Evolutionary conservation across 2,797 vertebrate species (phyloP), one percentile per base, ranked within the genome.

Genomic region (Typhlichthys eigenmanni): DNA sequence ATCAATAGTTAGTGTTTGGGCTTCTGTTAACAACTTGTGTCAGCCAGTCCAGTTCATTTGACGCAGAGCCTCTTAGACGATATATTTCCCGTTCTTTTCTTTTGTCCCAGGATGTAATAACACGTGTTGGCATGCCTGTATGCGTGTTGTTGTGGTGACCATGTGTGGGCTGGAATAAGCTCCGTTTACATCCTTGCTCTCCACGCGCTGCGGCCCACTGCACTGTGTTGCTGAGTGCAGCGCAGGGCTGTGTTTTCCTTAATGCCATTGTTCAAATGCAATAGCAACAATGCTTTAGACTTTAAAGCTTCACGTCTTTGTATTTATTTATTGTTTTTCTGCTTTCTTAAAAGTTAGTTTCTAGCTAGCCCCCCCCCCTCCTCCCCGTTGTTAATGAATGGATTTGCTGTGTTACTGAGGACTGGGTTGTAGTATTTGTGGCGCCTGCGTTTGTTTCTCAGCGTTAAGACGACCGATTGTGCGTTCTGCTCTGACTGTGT

Each of bases 381-480:
- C 79, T 85, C 75, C 81, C 70, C 63, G 38, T 84, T 85, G 75
- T 85, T 88, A 92, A 92, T 94, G 96, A 95, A 95, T 97, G 95
- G 94, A 88, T 95, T 95, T 97, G 96, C 96, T 93, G 95, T 98
- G 95, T 92, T 91, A 92, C 92, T 95, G 93, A 94, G 92, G 94
- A 94, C 92, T 94, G 85, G 83, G 88, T 91, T 91, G 88, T 83
- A 43, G 90, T 92, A 94, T 93, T 92, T 95, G 94, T 95, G 93
- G 94, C 93, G 92, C 95, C 93, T 96, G 95, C 93, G 91, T 92
- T 93, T 88, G 81, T 90, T 86, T 84, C 75, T 80, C 75, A 80
- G 52, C 80, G 85, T 93, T 89, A 61, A 29, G 55, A 65, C 60
- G 61, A 17, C 66, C 17, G 81, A 48, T 48, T 1, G 7, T 1